Evolutionary conservation across 2,113 vertebrate species (phyloP).

Genomic region (Willisornis vidua): DNA sequence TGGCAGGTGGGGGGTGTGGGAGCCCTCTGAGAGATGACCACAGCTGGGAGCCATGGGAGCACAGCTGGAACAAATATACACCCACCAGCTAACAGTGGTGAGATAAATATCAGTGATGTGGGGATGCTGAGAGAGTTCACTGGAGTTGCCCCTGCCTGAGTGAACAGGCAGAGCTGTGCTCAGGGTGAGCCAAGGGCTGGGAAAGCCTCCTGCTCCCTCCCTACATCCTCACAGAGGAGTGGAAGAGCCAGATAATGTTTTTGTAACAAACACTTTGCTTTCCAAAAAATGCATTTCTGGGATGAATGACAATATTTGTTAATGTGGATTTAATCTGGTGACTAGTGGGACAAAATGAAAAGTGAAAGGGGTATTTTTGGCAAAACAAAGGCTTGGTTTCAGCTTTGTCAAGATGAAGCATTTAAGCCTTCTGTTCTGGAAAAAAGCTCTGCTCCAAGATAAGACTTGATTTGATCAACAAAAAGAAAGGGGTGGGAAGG

Average conservation of each 20-base stretch:
- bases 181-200: background rate
- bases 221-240: accelerated
- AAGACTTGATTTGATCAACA: background rate
- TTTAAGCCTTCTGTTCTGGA: slow-evolving; percentile 47
- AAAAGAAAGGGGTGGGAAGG: background rate
- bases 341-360: background rate
- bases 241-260: background rate
- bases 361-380: slow-evolving; percentile 47
- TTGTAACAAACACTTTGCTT: background rate
- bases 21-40: accelerated
- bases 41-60: background rate
- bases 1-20: background rate
- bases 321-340: slow-evolving; percentile 42
- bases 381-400: slow-evolving; percentile 34
- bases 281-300: background rate
- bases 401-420: background rate
- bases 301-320: slow-evolving; percentile 43
- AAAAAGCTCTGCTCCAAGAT: background rate
- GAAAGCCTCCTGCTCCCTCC: background rate
- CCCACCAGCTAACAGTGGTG: accelerated
- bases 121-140: accelerated
- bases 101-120: background rate
- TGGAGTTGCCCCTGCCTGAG: background rate
- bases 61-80: background rate
- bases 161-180: background rate